phyloP scores from a whole-genome alignment of 2,797 vertebrate genomes.

The Premnoplex brunnescens region DNA sequence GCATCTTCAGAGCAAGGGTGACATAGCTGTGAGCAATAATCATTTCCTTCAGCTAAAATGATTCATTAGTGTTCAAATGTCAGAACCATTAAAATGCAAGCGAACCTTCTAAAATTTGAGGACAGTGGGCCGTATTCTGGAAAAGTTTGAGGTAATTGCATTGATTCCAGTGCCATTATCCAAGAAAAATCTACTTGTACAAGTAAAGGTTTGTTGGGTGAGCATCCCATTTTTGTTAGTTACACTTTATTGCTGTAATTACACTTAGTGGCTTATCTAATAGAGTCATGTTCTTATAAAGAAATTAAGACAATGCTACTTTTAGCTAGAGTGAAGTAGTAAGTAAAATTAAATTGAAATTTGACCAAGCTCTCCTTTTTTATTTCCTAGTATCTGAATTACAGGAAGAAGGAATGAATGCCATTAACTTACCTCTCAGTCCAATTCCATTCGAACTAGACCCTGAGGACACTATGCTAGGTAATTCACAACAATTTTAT shows the following conservation, averaged over 20 bases:
- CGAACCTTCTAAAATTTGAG: background rate
- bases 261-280: conserved; percentile 6
- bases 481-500: conserved; percentile 75
- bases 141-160: background rate
- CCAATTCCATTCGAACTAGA: conserved; percentile 96
- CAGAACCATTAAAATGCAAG: conserved; percentile 6
- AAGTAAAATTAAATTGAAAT: background rate
- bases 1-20: background rate
- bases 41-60: background rate
- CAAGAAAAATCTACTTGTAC: background rate
- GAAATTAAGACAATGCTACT: conserved; percentile 38
- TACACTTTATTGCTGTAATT: conserved; percentile 38
- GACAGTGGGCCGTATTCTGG: background rate
- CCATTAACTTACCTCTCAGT: conserved; percentile 98
- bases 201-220: conserved; percentile 4
- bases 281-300: background rate
- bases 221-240: background rate
- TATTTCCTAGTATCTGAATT: conserved; percentile 90
- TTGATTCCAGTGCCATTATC: background rate
- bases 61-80: background rate
- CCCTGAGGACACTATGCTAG: conserved; percentile 98
- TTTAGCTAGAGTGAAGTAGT: conserved; percentile 2
- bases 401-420: conserved; percentile 98
- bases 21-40: background rate
- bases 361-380: conserved; percentile 54